phyloP scores from a whole-genome alignment of 2,888 invertebrate species.

The Melitaea athalia region DNA sequence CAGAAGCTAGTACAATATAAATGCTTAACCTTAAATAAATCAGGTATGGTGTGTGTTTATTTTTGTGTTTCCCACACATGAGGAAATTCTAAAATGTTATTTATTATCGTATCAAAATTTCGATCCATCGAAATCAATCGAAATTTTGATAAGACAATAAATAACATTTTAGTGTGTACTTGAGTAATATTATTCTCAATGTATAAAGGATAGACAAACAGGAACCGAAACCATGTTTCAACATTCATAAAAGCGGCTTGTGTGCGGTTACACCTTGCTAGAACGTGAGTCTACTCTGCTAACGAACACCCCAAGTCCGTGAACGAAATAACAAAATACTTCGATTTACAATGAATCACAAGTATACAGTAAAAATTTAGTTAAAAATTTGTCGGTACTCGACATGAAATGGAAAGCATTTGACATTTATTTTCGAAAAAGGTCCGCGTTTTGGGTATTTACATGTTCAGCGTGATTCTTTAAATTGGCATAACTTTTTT shows the following conservation, averaged over 20 bases:
- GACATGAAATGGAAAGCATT: conserved; percentile 1
- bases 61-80: too few species aligned
- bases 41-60: too few species aligned
- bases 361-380: not conserved
- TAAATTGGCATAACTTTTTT: too few species aligned
- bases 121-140: too few species aligned
- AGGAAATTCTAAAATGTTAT: too few species aligned
- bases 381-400: not conserved
- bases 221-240: not conserved
- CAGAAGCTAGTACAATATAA: too few species aligned
- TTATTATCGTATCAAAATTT: too few species aligned
- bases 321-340: not conserved
- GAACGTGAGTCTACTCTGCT: not conserved
- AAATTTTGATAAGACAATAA: too few species aligned
- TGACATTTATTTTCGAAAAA: not conserved
- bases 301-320: not conserved
- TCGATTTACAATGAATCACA: not conserved
- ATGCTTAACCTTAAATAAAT: too few species aligned
- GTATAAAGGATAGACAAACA: not conserved
- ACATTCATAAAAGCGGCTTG: conserved; percentile 3
- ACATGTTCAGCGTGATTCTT: not conserved
- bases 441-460: not conserved
- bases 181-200: not conserved
- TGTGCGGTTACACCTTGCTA: not conserved
- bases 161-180: too few species aligned